Base-by-base conservation (phyloP, 2,113 vertebrate species). In the Nanorana parkeri region DNA sequence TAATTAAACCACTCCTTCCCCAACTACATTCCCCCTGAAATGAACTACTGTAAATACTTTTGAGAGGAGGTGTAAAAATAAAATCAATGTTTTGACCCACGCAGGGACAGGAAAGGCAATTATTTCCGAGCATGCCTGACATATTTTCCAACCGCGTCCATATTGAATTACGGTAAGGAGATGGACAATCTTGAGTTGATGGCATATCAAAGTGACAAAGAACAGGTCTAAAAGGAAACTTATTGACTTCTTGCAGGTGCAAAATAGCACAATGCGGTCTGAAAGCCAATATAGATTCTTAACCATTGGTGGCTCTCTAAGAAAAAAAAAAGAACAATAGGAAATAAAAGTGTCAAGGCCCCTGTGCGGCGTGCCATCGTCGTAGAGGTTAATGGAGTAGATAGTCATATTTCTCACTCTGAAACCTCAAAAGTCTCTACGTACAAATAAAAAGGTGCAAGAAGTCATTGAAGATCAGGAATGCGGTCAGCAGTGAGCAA, bases 401-500 rank as follows among this genome's bases (percentile, higher is more conserved):
- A 60, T 41, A 76, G 63, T 26, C 24, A 41, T 83, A 47, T 68
- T 76, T 83, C 54, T 68, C n/a, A 32, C 19, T 26, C 23, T 76
- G 5, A 76, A 76, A 76, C 72, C 64, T 83, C 63, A 83, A 67
- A 83, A 83, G 61, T 76, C 72, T 68, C 72, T 15, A 36, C n/a
- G 65, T 76, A 75, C 63, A 83, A 83, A 76, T 82, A 63, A 83
- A 81, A 84, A 68, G 2, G 13, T 0, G 0, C 73, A 1, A 79
- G 81, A 58, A n/a, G 82, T 0, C 68, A 85, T 83, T 82, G 84
- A 84, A 83, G 84, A 74, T 85, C 83, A 83, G 65, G 56, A 2
- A 68, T 23, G 0, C 74, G n/a, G 80, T 28, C 83, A 0, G 81
- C 80, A 84, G 74, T 89, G 80, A 68, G 86, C 86, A 78, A 88